phyloP scores from a whole-genome alignment of 1,140 invertebrate genomes.

The Augochlora pura region DNA sequence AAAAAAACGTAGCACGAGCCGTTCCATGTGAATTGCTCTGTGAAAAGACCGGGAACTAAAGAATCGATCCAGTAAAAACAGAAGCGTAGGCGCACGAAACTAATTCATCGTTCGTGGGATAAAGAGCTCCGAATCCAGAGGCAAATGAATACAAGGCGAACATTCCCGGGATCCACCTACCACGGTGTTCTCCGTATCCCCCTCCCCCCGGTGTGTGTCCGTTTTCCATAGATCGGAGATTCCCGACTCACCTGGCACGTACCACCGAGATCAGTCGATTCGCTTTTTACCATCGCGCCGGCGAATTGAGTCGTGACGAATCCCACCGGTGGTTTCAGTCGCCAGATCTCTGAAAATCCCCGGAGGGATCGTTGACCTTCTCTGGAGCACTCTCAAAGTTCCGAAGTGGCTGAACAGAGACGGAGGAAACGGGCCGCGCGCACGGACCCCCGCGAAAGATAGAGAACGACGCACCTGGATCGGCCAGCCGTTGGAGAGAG shows the following conservation, averaged over 20 bases:
- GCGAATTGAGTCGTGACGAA: conserved; percentile 67
- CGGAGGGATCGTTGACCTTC: conserved; percentile 68
- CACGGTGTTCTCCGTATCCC: conserved; percentile 1
- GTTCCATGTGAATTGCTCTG: not conserved
- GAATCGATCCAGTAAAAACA: not conserved
- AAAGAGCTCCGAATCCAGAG: not conserved
- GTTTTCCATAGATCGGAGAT: conserved; percentile 26
- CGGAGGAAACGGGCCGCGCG: conserved; percentile 17
- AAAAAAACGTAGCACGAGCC: not conserved
- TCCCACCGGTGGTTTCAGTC: conserved; percentile 65
- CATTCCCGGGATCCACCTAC: not conserved
- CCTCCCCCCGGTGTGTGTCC: conserved; percentile 17
- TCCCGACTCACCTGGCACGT: conserved; percentile 31
- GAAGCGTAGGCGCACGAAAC: not conserved
- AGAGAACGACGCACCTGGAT: not conserved
- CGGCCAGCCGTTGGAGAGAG: not conserved
- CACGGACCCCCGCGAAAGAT: conserved; percentile 4
- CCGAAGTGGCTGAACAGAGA: conserved; percentile 58
- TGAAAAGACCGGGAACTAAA: not conserved
- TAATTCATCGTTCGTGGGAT: conserved; percentile 4
- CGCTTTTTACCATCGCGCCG: conserved; percentile 56
- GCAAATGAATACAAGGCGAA: conserved; percentile 1
- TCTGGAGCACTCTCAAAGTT: conserved; percentile 59
- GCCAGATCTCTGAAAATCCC: conserved; percentile 68
- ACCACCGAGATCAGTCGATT: conserved; percentile 36